Evolutionary conservation across 2,888 invertebrate species (phyloP).

Genomic region (Lydus trimaculatus): DNA sequence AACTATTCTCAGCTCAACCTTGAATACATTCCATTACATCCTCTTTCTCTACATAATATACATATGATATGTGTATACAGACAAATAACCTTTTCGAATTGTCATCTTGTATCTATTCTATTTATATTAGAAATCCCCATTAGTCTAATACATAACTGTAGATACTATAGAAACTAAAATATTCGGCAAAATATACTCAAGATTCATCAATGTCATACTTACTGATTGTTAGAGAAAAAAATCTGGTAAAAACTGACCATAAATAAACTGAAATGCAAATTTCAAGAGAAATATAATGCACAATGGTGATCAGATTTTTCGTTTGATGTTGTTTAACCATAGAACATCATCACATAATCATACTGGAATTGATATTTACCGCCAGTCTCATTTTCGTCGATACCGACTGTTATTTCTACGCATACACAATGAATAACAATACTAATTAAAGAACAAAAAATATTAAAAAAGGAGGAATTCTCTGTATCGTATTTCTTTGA

Average conservation of each 20-base stretch:
- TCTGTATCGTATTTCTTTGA: neutral
- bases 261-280: conserved; percentile 15
- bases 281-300: conserved; percentile 18
- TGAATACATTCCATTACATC: neutral
- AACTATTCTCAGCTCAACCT: conserved; percentile 7
- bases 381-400: conserved; percentile 33
- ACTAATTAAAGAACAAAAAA: neutral
- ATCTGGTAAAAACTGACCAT: neutral
- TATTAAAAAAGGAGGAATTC: neutral
- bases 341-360: conserved; percentile 39
- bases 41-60: neutral
- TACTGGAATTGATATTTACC: conserved; percentile 38
- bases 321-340: conserved; percentile 34
- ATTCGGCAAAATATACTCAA: no score
- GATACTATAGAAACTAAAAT: no score
- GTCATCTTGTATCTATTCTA: no score
- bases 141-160: no score
- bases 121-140: no score
- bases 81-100: no score
- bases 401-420: conserved; percentile 31
- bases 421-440: neutral
- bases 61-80: no score
- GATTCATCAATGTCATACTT: no score
- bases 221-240: no score
- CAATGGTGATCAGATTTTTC: conserved; percentile 35